A percentile compares a stretch with the other conserved stretches of the same genome.
Evolutionary conservation across 2,113 vertebrate species (phyloP).

Genomic region (Athene noctua): DNA sequence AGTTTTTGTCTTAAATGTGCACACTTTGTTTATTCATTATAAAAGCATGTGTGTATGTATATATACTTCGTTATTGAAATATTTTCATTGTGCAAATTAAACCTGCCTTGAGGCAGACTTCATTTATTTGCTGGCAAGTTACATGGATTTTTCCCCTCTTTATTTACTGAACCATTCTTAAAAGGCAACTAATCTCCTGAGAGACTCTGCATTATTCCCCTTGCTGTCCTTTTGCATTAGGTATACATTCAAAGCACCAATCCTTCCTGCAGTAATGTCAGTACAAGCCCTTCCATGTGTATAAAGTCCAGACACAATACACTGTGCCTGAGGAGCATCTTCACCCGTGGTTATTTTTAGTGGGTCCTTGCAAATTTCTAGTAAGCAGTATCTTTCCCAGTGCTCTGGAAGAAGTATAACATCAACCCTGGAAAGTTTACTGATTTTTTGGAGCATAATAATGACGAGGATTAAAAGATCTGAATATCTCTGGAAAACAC

Average conservation of each 20-base stretch:
- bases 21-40: conserved; percentile 6
- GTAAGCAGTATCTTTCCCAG: not conserved
- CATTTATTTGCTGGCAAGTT: conserved; percentile 37
- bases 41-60: not conserved
- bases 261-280: not conserved
- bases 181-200: not conserved
- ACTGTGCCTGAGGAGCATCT: not conserved
- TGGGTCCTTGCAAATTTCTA: not conserved
- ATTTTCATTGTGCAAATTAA: conserved; percentile 47
- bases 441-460: not conserved
- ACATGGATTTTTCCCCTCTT: conserved; percentile 11
- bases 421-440: not conserved
- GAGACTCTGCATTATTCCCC: not conserved
- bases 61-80: conserved; percentile 7
- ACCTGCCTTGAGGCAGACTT: not conserved
- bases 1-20: not conserved
- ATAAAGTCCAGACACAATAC: not conserved
- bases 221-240: not conserved
- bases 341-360: not conserved
- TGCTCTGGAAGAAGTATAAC: not conserved
- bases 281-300: not conserved
- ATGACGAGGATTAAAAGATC: not conserved
- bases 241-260: not conserved
- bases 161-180: conserved; percentile 23
- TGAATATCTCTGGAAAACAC: not conserved